Evolutionary conservation across 2,888 invertebrate genomes (phyloP).

Genomic region (Lysandra coridon): DNA sequence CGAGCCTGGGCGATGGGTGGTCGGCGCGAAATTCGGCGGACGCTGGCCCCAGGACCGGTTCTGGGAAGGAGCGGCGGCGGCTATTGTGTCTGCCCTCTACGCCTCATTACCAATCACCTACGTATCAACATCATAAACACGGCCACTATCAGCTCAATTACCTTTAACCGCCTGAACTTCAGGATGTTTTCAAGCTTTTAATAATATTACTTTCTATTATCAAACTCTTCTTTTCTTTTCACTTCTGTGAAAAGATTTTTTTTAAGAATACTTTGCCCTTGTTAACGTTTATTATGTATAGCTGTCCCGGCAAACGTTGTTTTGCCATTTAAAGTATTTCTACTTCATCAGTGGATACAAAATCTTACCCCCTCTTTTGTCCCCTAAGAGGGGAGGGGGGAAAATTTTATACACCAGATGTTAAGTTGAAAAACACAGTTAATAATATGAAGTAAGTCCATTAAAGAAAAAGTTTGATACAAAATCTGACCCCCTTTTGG

Average conservation of each 20-base stretch:
- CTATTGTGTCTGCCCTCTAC: conserved; percentile 72
- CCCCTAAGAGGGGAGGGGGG: no score
- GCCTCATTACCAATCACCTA: conserved; percentile 59
- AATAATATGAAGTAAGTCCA: no score
- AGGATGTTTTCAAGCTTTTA: neutral
- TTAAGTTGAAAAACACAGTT: no score
- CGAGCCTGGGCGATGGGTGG: conserved; percentile 66
- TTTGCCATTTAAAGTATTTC: no score
- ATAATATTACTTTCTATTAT: neutral
- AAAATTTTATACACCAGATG: no score
- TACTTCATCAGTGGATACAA: no score
- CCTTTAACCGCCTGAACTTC: neutral
- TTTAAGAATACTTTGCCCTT: no score
- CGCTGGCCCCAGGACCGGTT: conserved; percentile 72
- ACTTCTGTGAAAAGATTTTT: neutral
- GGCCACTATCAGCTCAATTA: conserved; percentile 32
- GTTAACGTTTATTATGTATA: no score
- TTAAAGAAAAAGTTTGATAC: no score
- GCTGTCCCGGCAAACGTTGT: no score
- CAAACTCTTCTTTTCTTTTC: neutral
- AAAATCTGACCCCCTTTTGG: no score
- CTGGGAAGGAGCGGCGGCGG: conserved; percentile 65
- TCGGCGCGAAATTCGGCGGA: conserved; percentile 77
- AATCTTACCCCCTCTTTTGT: no score
- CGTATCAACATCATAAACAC: conserved; percentile 37